Conservation (phyloP, 2,888 invertebrate species). For the Sycophila texana region DNA sequence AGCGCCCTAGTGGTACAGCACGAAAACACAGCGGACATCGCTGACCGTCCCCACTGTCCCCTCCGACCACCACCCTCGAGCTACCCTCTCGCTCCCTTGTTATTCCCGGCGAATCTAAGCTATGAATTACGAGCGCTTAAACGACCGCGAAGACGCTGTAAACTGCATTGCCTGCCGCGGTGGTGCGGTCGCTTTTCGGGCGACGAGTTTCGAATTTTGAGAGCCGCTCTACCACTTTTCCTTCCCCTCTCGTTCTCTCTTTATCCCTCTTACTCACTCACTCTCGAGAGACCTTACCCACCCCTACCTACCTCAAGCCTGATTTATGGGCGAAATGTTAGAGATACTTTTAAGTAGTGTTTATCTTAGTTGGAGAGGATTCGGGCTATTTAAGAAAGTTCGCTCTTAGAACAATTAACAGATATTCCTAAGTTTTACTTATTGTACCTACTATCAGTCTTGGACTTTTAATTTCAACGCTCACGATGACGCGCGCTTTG, state of each 20-base stretch:
- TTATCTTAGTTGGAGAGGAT: slow-evolving; percentile 6
- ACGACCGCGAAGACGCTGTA: slow-evolving; percentile 44
- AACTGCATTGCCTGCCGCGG: slow-evolving; percentile 34
- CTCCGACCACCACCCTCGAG: too few relatives aligned
- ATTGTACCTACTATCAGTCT: slow-evolving; percentile 34
- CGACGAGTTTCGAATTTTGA: slow-evolving; percentile 53
- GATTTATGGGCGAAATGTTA: slow-evolving; percentile 46
- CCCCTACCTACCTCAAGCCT: slow-evolving; percentile 1
- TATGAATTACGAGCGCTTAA: slow-evolving; percentile 51
- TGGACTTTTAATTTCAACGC: slow-evolving; percentile 31
- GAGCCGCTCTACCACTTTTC: slow-evolving; percentile 5
- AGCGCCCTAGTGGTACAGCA: not conserved
- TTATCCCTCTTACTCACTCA: not conserved
- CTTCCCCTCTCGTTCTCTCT: not conserved
- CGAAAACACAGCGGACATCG: slow-evolving; percentile 40
- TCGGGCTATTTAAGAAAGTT: slow-evolving; percentile 38
- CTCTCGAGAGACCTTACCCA: not conserved
- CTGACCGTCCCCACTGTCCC: not conserved
- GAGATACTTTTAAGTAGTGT: slow-evolving; percentile 50
- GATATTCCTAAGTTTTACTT: not conserved
- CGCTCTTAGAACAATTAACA: slow-evolving; percentile 35
- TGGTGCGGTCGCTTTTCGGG: not conserved
- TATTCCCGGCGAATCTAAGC: slow-evolving; percentile 41
- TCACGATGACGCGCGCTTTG: slow-evolving; percentile 18
- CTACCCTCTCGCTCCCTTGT: not conserved